phyloP scores from a whole-genome alignment of 2,888 invertebrate genomes.

The Lordiphosa andalusiaca region DNA sequence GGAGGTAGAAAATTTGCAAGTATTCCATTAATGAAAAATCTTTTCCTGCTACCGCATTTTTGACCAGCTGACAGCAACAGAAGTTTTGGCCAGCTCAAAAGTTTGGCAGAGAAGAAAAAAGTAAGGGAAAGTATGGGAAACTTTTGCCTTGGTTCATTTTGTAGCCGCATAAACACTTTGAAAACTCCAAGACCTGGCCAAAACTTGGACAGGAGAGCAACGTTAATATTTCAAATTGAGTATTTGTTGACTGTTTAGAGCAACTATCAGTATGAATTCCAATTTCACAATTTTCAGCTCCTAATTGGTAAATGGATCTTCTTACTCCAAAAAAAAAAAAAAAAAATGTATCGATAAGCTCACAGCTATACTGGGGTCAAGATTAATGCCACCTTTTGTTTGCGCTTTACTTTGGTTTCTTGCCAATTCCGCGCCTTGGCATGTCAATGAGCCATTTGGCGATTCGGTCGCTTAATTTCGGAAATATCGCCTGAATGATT shows the following conservation, averaged over 20 bases:
- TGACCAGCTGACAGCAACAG: constrained; percentile 61
- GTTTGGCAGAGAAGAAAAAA: constrained; percentile 56
- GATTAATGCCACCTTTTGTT: constrained; percentile 16
- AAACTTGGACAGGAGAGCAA: constrained; percentile 7
- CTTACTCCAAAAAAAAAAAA: too few relatives aligned
- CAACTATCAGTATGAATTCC: too few relatives aligned
- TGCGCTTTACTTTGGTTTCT: constrained; percentile 7
- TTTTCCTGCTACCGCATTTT: constrained; percentile 12
- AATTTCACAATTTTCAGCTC: neutral
- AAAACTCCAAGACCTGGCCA: constrained; percentile 45
- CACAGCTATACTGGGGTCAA: neutral
- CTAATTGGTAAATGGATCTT: neutral
- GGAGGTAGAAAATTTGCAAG: constrained; percentile 23
- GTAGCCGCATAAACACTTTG: constrained; percentile 74
- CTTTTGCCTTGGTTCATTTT: constrained; percentile 63
- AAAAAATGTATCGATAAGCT: neutral
- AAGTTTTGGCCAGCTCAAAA: constrained; percentile 54
- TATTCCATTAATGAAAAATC: constrained; percentile 65
- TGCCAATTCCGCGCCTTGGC: constrained; percentile 31
- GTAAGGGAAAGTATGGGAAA: constrained; percentile 8
- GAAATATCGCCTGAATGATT: constrained; percentile 68
- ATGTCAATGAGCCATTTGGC: constrained; percentile 65
- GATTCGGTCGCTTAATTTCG: constrained; percentile 52
- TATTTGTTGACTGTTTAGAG: too few relatives aligned
- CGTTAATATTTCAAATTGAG: constrained; percentile 25